Evolutionary conservation across 2,888 invertebrate genomes (phyloP).

Genomic region (Macrophya alboannulata): DNA sequence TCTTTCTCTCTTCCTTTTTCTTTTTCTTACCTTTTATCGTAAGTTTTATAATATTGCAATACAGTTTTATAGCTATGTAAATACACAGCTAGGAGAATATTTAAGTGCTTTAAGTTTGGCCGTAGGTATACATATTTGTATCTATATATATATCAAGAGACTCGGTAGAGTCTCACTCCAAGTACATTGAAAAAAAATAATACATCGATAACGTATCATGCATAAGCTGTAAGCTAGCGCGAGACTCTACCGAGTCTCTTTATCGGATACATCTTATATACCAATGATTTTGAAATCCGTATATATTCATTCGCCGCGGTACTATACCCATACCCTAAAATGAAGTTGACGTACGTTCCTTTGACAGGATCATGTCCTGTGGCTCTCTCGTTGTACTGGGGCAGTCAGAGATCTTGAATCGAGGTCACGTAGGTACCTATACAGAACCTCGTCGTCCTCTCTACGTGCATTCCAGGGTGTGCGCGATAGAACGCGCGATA

Average conservation of each 20-base stretch:
- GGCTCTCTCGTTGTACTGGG: conserved; percentile 48
- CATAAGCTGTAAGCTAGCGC: no score
- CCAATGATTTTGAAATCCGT: background rate
- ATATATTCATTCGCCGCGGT: background rate
- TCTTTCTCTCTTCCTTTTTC: background rate
- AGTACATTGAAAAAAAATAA: no score
- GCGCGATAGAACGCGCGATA: conserved; percentile 66
- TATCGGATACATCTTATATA: background rate
- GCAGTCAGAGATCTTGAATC: conserved; percentile 56
- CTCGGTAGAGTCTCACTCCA: no score
- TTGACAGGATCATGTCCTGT: conserved; percentile 52
- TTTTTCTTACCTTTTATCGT: background rate
- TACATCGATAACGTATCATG: no score
- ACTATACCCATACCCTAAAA: background rate
- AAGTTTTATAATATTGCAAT: conserved; percentile 6
- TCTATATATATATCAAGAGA: no score
- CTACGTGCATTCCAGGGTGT: conserved; percentile 62
- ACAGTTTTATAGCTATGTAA: conserved; percentile 11
- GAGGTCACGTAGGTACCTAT: conserved; percentile 62
- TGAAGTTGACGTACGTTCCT: conserved; percentile 41
- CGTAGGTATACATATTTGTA: no score
- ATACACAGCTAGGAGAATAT: conserved; percentile 11
- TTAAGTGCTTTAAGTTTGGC: background rate
- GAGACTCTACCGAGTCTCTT: no score
- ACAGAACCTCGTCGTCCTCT: conserved; percentile 28